phyloP scores from a whole-genome alignment of 2,797 vertebrate species.

The Gymnoscopelus braueri region DNA sequence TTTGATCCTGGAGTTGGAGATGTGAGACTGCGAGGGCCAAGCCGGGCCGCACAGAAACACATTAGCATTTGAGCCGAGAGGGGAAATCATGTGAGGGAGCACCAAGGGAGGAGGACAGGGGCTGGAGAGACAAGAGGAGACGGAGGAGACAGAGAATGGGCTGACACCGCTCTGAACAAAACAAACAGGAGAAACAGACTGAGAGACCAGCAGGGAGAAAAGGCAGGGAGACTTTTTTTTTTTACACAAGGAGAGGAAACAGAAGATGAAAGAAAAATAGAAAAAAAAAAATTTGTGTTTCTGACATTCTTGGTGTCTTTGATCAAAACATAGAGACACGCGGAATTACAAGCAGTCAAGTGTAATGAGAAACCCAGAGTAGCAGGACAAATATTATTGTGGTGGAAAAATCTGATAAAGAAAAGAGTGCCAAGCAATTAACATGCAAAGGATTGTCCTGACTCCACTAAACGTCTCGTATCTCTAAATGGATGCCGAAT shows the following conservation, averaged over 20 bases:
- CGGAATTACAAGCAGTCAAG: too few relatives aligned
- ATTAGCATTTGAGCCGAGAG: slow-evolving; percentile 43
- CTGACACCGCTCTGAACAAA: slow-evolving; percentile 11
- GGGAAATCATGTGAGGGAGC: slow-evolving; percentile 46
- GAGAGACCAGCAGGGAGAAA: not conserved
- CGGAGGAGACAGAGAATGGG: not conserved
- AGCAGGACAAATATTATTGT: too few relatives aligned
- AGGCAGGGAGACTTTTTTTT: not conserved
- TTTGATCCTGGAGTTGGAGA: slow-evolving; percentile 47
- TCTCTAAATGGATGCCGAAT: too few relatives aligned
- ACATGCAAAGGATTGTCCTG: too few relatives aligned
- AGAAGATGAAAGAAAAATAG: not conserved
- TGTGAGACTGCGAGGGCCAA: slow-evolving; percentile 32
- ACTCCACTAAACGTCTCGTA: too few relatives aligned
- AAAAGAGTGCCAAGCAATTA: too few relatives aligned
- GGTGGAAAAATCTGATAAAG: too few relatives aligned
- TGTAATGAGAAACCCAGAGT: too few relatives aligned
- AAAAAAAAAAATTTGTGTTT: not conserved
- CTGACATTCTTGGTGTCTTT: too few relatives aligned
- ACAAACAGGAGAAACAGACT: not conserved
- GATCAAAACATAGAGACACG: too few relatives aligned
- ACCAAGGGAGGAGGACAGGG: slow-evolving; percentile 31
- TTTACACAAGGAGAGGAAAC: not conserved
- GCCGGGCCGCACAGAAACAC: slow-evolving; percentile 46
- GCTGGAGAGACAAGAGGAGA: slow-evolving; percentile 10